phyloP scores from a whole-genome alignment of 1,140 invertebrate species.

The Trichonephila clavipes region DNA sequence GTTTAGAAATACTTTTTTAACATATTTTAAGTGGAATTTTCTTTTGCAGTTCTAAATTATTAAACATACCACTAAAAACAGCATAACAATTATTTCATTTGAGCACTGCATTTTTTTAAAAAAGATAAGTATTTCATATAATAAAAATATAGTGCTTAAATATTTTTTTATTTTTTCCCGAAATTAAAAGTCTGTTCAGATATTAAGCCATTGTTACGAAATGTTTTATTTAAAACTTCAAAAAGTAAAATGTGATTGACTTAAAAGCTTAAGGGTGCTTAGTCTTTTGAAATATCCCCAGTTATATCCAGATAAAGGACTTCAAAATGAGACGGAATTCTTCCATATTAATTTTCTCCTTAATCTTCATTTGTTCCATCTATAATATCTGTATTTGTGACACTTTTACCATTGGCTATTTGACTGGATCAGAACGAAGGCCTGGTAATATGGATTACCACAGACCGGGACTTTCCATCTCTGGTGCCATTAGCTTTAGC shows the following conservation, averaged over 20 bases:
- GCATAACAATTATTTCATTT: not conserved
- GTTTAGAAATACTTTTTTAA: not conserved
- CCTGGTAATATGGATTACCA: conserved; percentile 89
- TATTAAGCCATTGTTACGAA: not conserved
- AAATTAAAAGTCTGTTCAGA: not conserved
- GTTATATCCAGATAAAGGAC: not conserved
- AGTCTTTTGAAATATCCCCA: not conserved
- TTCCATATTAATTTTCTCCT: not conserved
- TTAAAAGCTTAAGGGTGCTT: too few relatives aligned
- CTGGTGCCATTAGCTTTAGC: conserved; percentile 93
- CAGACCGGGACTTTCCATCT: conserved; percentile 87
- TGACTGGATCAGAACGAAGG: conserved; percentile 86
- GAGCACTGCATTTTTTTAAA: not conserved
- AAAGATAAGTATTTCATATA: not conserved
- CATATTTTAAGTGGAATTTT: not conserved
- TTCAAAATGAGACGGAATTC: not conserved
- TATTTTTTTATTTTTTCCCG: not conserved
- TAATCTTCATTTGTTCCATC: not conserved
- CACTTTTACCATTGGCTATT: conserved; percentile 80
- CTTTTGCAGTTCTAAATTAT: not conserved
- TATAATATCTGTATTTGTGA: not conserved
- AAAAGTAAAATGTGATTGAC: not conserved
- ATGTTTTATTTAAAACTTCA: not conserved
- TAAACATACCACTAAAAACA: not conserved
- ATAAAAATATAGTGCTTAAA: not conserved